These are phyloP conservation scores for Lagria hirta DNA, from an alignment of 2,888 invertebrate genomes.

Conservation along the genomic window DNA sequence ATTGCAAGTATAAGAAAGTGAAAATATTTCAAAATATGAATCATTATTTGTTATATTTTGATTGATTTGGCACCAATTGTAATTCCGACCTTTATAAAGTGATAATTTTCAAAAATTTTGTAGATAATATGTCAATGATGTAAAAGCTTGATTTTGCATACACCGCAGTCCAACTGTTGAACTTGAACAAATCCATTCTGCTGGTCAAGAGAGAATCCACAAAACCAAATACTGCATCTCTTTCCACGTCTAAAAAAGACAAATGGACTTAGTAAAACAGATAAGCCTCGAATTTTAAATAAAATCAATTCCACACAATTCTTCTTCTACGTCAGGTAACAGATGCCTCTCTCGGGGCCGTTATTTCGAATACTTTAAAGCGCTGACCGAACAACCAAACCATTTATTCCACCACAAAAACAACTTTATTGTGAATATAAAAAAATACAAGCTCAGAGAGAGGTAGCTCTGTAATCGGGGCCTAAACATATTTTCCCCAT, in stretches of 20 bases:
- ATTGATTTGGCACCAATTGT: no score
- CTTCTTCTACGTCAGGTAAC: constrained; percentile 5
- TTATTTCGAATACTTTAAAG: neutral
- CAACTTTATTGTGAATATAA: constrained; percentile 6
- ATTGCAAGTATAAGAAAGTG: no score
- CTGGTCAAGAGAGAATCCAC: neutral
- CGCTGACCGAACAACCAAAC: neutral
- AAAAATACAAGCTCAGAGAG: neutral
- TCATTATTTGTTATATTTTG: no score
- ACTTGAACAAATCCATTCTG: constrained; percentile 3
- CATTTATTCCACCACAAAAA: constrained; percentile 3
- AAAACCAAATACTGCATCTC: constrained; percentile 8
- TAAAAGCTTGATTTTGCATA: no score
- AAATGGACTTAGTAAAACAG: constrained; percentile 20
- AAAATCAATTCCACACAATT: constrained; percentile 6
- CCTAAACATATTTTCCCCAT: constrained; percentile 11
- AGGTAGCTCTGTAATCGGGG: neutral
- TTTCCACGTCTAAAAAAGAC: constrained; percentile 20
- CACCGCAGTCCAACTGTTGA: no score
- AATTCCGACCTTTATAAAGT: no score
- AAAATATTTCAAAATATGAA: no score
- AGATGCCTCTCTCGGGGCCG: neutral
- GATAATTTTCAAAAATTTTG: no score
- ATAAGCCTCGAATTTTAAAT: constrained; percentile 21
- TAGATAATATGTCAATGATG: no score